Evolutionary conservation across 2,888 invertebrate genomes (phyloP), one percentile per base, ranked within the genome.

Genomic region (Acronicta psi): DNA sequence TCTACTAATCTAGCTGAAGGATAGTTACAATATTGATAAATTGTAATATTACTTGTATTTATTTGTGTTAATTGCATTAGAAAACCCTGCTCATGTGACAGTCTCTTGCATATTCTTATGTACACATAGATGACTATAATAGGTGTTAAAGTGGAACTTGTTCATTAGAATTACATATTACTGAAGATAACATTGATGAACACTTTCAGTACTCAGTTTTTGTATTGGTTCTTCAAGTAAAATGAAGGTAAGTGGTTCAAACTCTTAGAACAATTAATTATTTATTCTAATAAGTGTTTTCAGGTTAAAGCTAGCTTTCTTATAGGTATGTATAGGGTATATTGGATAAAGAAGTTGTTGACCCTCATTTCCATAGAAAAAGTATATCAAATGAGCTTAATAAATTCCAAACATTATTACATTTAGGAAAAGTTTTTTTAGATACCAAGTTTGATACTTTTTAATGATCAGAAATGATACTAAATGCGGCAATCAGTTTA

Each of bases 11-110:
- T 40, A 18, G 16, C 14, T 65, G 23, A 9, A 58, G 9, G 37
- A 20, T 18, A 25, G 37, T 0, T 38, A 59, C 9, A 58, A 31
- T 16, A 13, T 13, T 44, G 31, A 23, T 65, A 41, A 45, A 8
- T 31, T n/a, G n/a, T n/a, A n/a, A 23, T 23, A 18, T 16, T 18
- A 41, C 20, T 34, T 20, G 6, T 40, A 47, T 43, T 57, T 25
- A 34, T n/a, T 0, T 13, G n/a, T 11, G 50, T 18, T 66, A 59
- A 67, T 73, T 66, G 47, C 59, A 66, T 72, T 66, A 68, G 29
- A 59, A 66, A 51, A 31, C 29, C 23, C 36, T 14, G 31, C 44
- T 2, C 37, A 14, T 17, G 23, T 20, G 25, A 37, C 9, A 17
- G 9, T 47, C 17, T 67, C 44, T 64, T 71, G 58, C 31, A 10